These are phyloP conservation scores for Amiota mariae DNA, from an alignment of 2,888 invertebrate genomes.

Conservation along the genomic window DNA sequence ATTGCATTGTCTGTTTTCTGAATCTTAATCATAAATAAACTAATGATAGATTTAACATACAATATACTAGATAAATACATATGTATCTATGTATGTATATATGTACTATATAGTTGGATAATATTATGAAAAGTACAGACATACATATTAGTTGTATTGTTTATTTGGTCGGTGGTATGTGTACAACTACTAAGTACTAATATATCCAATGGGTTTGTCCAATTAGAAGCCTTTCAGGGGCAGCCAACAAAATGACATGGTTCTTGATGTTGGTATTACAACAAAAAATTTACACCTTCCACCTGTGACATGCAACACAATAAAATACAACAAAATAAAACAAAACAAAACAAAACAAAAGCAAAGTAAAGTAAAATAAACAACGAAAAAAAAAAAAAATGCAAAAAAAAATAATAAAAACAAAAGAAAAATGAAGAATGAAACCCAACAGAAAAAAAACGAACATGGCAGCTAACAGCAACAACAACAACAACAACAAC, in stretches of 20 bases:
- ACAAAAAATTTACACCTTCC: constrained; percentile 25
- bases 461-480: constrained; percentile 19
- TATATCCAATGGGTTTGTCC: too few relatives aligned
- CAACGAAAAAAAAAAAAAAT: neutral
- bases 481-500: constrained; percentile 12
- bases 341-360: constrained; percentile 32
- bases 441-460: neutral
- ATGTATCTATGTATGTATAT: too few relatives aligned
- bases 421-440: neutral
- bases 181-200: too few relatives aligned
- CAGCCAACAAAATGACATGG: constrained; percentile 17
- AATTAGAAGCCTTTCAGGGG: neutral
- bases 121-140: too few relatives aligned
- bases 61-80: too few relatives aligned
- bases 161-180: too few relatives aligned
- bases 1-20: too few relatives aligned
- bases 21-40: too few relatives aligned
- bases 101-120: too few relatives aligned
- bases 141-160: too few relatives aligned
- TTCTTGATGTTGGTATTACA: constrained; percentile 3
- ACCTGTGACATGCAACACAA: constrained; percentile 24
- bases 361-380: constrained; percentile 4
- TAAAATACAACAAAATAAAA: constrained; percentile 31
- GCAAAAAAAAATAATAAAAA: neutral
- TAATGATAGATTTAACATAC: too few relatives aligned